Percentiles rank a stretch among this genome's conserved stretches.
These are phyloP conservation scores for Australoheros scitulus DNA, from an alignment of 2,113 vertebrate genomes.

Conservation along the genomic window DNA sequence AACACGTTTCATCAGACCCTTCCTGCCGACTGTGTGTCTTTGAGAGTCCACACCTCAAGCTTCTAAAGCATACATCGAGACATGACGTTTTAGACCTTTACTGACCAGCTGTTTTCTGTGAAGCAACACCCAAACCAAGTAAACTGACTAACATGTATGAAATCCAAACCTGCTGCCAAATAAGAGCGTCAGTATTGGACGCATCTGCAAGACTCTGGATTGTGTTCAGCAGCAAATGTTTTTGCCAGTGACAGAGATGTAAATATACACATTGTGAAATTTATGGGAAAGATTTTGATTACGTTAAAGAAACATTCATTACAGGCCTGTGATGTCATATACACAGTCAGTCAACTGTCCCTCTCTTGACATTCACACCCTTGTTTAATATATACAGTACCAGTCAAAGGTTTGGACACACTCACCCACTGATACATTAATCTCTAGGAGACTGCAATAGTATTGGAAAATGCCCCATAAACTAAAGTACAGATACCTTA, in stretches of 20 bases:
- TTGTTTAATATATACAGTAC: background rate
- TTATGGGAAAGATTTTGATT: background rate
- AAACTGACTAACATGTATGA: background rate
- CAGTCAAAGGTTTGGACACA: no score
- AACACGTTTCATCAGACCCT: conserved; percentile 9
- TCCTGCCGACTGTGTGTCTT: background rate
- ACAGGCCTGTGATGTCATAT: background rate
- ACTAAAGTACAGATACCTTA: background rate
- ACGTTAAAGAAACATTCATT: background rate
- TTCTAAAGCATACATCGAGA: background rate
- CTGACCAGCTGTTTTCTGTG: background rate
- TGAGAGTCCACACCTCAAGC: background rate
- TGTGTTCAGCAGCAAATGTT: background rate
- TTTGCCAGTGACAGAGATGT: background rate
- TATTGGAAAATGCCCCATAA: background rate
- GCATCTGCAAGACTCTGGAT: background rate
- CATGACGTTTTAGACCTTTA: background rate
- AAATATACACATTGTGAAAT: background rate
- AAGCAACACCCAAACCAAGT: background rate
- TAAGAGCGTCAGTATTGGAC: background rate
- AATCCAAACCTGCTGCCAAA: background rate
- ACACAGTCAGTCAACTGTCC: background rate
- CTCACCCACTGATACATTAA: background rate
- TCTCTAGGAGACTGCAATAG: background rate
- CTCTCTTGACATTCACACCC: background rate